Percentiles rank a stretch among this genome's conserved stretches.
Evolutionary conservation across 2,113 vertebrate species (phyloP).

Genomic region (Takifugu bimaculatus): DNA sequence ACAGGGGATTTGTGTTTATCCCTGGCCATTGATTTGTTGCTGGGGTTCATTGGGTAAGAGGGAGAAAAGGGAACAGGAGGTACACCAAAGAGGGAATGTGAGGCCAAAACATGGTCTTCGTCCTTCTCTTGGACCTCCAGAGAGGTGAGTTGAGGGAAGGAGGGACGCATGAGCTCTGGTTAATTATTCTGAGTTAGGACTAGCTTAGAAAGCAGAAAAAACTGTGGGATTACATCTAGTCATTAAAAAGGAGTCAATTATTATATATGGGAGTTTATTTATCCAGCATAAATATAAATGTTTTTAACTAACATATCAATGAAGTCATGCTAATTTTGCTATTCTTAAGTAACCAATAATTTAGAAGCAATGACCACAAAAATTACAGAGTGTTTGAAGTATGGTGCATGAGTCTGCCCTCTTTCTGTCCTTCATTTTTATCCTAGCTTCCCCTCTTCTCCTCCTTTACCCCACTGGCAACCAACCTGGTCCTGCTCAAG

Average conservation of each 20-base stretch:
- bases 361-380: too few species aligned
- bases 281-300: too few species aligned
- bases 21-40: conserved; percentile 68
- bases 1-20: conserved; percentile 68
- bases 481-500: too few species aligned
- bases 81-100: conserved; percentile 34
- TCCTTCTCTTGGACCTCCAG: conserved; percentile 42
- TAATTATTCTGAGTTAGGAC: background rate
- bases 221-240: background rate
- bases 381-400: too few species aligned
- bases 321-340: too few species aligned
- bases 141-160: conserved; percentile 8
- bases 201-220: background rate
- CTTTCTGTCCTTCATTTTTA: background rate
- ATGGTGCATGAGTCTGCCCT: too few species aligned
- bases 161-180: background rate
- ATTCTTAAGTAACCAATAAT: too few species aligned
- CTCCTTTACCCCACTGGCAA: background rate
- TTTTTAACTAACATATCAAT: too few species aligned
- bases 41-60: conserved; percentile 55
- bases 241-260: too few species aligned
- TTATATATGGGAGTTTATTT: too few species aligned
- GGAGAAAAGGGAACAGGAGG: conserved; percentile 31
- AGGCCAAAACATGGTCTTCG: conserved; percentile 19
- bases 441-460: background rate